Percentiles rank a stretch among this genome's conserved stretches.
phyloP scores from a whole-genome alignment of 1,140 invertebrate genomes.

The Anoplophora glabripennis region DNA sequence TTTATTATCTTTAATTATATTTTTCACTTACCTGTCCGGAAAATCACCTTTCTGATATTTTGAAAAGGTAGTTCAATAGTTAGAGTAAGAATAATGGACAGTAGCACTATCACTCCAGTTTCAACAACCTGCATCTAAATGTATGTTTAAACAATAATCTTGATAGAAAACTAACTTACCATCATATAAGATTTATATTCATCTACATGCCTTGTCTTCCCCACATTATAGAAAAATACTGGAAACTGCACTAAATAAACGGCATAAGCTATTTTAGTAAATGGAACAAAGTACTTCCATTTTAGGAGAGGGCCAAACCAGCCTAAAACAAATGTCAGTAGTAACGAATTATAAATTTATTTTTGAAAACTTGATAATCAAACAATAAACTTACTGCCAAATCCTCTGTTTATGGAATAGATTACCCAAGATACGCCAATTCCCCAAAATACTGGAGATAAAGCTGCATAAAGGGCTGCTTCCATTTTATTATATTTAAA shows the following conservation, averaged over 20 bases:
- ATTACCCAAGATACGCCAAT: slow-evolving; percentile 24
- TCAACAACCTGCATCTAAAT: slow-evolving; percentile 39
- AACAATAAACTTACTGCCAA: slow-evolving; percentile 22
- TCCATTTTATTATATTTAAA: slow-evolving; percentile 30
- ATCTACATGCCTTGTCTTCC: slow-evolving; percentile 50
- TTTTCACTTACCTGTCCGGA: not conserved
- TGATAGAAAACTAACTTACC: slow-evolving; percentile 43
- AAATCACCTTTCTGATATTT: slow-evolving; percentile 38
- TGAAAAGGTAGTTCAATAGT: slow-evolving; percentile 43
- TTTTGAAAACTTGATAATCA: not conserved
- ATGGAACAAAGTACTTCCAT: slow-evolving; percentile 49
- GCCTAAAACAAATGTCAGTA: slow-evolving; percentile 40
- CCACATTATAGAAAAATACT: slow-evolving; percentile 59
- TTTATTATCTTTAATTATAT: no score
- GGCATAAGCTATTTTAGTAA: slow-evolving; percentile 53
- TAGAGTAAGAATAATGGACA: slow-evolving; percentile 37
- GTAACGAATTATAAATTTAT: slow-evolving; percentile 2
- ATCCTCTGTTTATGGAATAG: slow-evolving; percentile 22
- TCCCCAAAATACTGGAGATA: slow-evolving; percentile 35
- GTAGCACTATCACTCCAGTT: slow-evolving; percentile 30
- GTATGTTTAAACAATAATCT: slow-evolving; percentile 24
- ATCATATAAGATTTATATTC: slow-evolving; percentile 48
- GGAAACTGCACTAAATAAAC: slow-evolving; percentile 59
- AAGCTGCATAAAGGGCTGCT: slow-evolving; percentile 26
- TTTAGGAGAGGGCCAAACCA: slow-evolving; percentile 49